These are phyloP conservation scores for Nomada flava DNA, from an alignment of 2,888 invertebrate species.

Conservation along the genomic window DNA sequence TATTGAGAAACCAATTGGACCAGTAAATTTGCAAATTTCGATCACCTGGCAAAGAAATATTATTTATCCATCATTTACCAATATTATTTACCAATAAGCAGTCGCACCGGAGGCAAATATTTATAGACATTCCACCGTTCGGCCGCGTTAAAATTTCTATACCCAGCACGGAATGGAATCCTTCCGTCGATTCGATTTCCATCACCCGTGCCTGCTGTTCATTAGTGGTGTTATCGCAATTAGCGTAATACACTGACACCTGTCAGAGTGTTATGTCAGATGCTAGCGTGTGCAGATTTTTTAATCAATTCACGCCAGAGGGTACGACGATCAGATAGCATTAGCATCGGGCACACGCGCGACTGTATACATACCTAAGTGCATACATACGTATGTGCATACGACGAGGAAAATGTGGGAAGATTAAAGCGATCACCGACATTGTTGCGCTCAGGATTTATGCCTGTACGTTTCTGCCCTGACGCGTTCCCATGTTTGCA, in stretches of 20 bases:
- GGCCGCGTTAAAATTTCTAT: too few relatives aligned
- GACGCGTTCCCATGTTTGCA: conserved; percentile 49
- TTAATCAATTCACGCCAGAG: background rate
- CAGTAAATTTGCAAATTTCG: too few relatives aligned
- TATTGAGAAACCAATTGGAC: too few relatives aligned
- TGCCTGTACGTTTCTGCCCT: conserved; percentile 41
- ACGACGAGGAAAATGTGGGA: conserved; percentile 39
- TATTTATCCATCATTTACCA: background rate
- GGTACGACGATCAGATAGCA: conserved; percentile 5
- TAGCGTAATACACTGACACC: conserved; percentile 1
- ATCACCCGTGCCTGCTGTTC: background rate
- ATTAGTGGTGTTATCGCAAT: background rate
- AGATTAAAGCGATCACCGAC: conserved; percentile 70
- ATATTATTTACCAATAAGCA: too few relatives aligned
- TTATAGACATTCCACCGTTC: background rate
- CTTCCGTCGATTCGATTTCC: background rate
- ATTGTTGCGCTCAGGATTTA: conserved; percentile 65
- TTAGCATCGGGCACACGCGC: background rate
- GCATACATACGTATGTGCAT: background rate
- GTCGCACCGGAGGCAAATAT: background rate
- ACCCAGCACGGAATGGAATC: background rate
- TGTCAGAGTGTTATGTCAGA: background rate
- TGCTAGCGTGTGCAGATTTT: background rate
- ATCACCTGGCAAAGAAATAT: too few relatives aligned
- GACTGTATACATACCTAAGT: too few relatives aligned